Base-by-base conservation (phyloP, 2,888 invertebrate species). In the Ptychoptera albimana region DNA sequence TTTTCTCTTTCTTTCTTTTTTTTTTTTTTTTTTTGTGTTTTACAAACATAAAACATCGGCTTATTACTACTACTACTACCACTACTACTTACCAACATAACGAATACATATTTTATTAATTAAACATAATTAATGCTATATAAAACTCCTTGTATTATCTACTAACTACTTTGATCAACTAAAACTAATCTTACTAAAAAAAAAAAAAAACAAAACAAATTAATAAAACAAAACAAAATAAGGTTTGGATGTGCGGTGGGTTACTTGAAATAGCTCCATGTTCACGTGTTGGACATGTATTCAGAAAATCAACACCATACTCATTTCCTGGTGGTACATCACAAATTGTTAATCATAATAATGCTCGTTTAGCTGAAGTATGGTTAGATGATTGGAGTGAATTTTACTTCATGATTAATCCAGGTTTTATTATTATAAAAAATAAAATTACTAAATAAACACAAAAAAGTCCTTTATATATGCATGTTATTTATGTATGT, bases 301-400 rank as follows among this genome's bases (percentile, higher is more conserved):
- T 94, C 76, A 84, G 94, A 67, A 92, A 92, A 74, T 86, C 89
- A 56, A 94, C 96, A 55, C 97, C 97, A 45, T 98, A 97, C 71
- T 87, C 91, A 57, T 94, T 97, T 77, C 97, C 97, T 46, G 97
- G 94, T 57, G 97, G 94, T 61, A 91, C 91, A 57, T 86, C 86
- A 69, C 83, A 83, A 61, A 91, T 96, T 63, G 96, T 97, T 69
- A 93, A 96, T 75, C 91, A 93, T 74, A 98, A 98, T 80, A 93
- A 94, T 72, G 92, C 93, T 64, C 79, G 97, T 57, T 84, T 96
- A 60, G 96, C 93, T 53, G 92, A 94, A 69, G 97, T 97, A 58
- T 98, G 97, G 97, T 82, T 98, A 71, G 97, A 97, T 74, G 91
- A 94, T 63, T 96, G 96, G 86, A 91, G 91, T 77, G 85, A 87